These are phyloP conservation scores for Ursus arctos DNA, from an alignment of 2,113 vertebrate genomes.

Conservation along the genomic window DNA sequence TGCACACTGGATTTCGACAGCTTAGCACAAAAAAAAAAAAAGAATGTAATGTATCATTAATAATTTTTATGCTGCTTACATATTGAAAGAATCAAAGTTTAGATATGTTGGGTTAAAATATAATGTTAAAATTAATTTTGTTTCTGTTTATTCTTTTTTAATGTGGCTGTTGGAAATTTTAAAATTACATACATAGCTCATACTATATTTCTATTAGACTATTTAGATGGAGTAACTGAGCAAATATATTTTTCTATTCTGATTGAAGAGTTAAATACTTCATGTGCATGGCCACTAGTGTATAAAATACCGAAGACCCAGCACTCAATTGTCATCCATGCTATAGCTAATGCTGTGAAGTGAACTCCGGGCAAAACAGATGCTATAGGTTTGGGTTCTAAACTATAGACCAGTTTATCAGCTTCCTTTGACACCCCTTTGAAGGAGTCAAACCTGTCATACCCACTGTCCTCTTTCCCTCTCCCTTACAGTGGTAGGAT, in stretches of 20 bases:
- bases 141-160: slow-evolving; percentile 12
- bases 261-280: background rate
- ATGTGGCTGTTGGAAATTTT: background rate
- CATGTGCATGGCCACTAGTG: background rate
- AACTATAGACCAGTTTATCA: background rate
- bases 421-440: background rate
- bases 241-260: background rate
- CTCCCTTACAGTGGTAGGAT: background rate
- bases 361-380: background rate
- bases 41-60: background rate
- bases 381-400: background rate
- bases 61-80: background rate
- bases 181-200: background rate
- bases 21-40: background rate
- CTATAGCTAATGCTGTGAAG: background rate
- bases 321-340: background rate
- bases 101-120: background rate
- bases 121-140: slow-evolving; percentile 25
- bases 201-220: background rate
- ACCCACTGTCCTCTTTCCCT: background rate
- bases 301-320: background rate
- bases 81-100: slow-evolving; percentile 1
- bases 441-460: background rate
- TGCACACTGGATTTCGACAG: background rate
- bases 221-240: background rate